Percentiles rank a stretch among this genome's conserved stretches.
phyloP scores from a whole-genome alignment of 1,140 invertebrate genomes.

The Diabrotica undecimpunctata region DNA sequence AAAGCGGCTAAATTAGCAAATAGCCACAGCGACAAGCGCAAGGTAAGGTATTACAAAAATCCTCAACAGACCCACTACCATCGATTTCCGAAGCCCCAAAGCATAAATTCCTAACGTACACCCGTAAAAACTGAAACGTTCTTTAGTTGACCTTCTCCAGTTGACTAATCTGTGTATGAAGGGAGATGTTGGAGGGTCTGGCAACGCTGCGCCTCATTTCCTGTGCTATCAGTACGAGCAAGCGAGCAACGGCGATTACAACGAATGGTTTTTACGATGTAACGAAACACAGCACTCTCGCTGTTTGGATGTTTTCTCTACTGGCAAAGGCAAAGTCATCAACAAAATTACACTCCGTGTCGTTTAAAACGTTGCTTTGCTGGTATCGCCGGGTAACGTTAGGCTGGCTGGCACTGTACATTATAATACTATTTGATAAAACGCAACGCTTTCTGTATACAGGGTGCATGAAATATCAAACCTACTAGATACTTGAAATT shows the following conservation, averaged over 20 bases:
- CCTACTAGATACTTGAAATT: neutral
- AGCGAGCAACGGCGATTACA: conserved; percentile 10
- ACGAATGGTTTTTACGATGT: conserved; percentile 21
- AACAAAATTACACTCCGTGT: conserved; percentile 33
- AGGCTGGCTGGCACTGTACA: neutral
- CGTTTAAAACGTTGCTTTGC: conserved; percentile 9
- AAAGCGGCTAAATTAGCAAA: neutral
- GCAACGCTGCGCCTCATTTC: conserved; percentile 20
- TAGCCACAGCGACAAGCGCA: conserved; percentile 1
- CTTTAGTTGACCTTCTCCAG: conserved; percentile 7
- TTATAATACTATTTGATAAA: neutral
- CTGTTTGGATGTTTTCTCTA: conserved; percentile 15
- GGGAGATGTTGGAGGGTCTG: conserved; percentile 1
- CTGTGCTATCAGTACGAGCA: conserved; percentile 21
- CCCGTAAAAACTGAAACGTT: conserved; percentile 8
- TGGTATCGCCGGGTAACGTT: neutral
- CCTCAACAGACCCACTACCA: conserved; percentile 1
- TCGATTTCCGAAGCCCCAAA: conserved; percentile 13
- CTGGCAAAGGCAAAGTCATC: conserved; percentile 23
- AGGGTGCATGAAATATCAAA: neutral
- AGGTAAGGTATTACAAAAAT: conserved; percentile 5
- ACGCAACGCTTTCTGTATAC: neutral
- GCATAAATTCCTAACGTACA: conserved; percentile 8
- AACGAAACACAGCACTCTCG: conserved; percentile 15
- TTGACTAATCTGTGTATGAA: neutral